Evolutionary conservation across 2,113 vertebrate genomes (phyloP).

Genomic region (Pelmatolapia mariae): DNA sequence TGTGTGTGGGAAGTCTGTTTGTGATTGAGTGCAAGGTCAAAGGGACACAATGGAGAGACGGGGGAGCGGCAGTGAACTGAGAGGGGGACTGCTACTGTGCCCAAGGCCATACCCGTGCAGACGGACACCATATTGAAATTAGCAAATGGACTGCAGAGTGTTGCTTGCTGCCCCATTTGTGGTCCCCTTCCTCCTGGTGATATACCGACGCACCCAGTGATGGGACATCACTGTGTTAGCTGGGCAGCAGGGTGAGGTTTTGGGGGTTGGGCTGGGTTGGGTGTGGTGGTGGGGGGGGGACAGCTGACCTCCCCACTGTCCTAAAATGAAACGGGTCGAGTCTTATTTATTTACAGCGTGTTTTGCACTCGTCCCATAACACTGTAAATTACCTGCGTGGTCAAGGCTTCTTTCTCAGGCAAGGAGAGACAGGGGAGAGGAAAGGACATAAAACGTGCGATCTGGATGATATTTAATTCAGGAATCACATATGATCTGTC

Average conservation of each 20-base stretch:
- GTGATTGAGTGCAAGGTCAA: conserved; percentile 73
- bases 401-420: conserved; percentile 71
- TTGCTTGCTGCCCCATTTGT: conserved; percentile 67
- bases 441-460: conserved; percentile 66
- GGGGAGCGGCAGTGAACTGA: conserved; percentile 2
- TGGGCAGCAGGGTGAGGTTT: conserved; percentile 12
- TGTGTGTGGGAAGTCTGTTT: conserved; percentile 47
- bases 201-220: conserved; percentile 55
- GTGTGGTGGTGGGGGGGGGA: neutral
- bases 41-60: conserved; percentile 50
- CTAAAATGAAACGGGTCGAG: conserved; percentile 70
- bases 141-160: conserved; percentile 72
- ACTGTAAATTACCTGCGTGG: conserved; percentile 77
- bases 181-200: conserved; percentile 48
- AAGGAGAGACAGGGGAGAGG: conserved; percentile 31
- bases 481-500: conserved; percentile 77
- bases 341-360: conserved; percentile 80
- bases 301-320: conserved; percentile 26
- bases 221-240: conserved; percentile 41
- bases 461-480: conserved; percentile 75
- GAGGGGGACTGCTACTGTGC: conserved; percentile 52
- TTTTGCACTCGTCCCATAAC: conserved; percentile 78
- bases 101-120: conserved; percentile 71
- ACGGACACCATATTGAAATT: conserved; percentile 77
- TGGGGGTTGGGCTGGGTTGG: neutral